Base-by-base conservation (phyloP, 2,797 vertebrate species). In the Podarcis lilfordi region DNA sequence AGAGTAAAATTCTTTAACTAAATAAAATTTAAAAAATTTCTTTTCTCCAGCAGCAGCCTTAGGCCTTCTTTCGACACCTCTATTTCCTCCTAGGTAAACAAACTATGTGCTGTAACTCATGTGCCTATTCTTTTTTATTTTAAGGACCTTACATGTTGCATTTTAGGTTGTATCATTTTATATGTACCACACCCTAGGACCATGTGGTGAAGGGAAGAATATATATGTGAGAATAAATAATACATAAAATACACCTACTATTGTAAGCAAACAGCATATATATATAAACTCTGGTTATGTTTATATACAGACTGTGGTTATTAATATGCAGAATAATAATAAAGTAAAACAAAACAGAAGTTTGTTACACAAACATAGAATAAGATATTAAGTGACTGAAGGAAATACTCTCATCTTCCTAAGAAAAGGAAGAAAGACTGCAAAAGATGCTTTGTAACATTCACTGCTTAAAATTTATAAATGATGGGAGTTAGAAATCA, bases 391-490 rank as follows among this genome's bases (percentile, higher is more conserved):
- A 23, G 21, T 43, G 27, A 1, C 25, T 37, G 32, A 32, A 80
- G 10, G 4, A 35, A 5, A n/a, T 40, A 4, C 32, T 4, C 27
- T 77, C 17, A 85, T 72, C 21, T 61, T 13, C 32, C 25, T 32
- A 77, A 29, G 11, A 45, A 1, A 45, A 17, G 13, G n/a, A 21
- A 85, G 17, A 86, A 35, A 82, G 82, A 83, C 0, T 81, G 72
- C 72, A 88, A 61, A 50, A 91, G 9, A 2, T 2, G 55, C 76
- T 88, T 89, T 71, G 80, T 25, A 83, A 43, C 23, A 4, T 7
- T 29, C 4, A 8, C 29, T 88, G 32, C 86, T 29, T 86, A 74
- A 87, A 90, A 75, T 17, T 3, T 71, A 87, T n/a, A 64, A 32
- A 69, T 43, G 84, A 19, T 0, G 74, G 72, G 89, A 84, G 55